These are phyloP conservation scores for Sclerurus mexicanus DNA, from an alignment of 2,113 vertebrate genomes.

Conservation along the genomic window DNA sequence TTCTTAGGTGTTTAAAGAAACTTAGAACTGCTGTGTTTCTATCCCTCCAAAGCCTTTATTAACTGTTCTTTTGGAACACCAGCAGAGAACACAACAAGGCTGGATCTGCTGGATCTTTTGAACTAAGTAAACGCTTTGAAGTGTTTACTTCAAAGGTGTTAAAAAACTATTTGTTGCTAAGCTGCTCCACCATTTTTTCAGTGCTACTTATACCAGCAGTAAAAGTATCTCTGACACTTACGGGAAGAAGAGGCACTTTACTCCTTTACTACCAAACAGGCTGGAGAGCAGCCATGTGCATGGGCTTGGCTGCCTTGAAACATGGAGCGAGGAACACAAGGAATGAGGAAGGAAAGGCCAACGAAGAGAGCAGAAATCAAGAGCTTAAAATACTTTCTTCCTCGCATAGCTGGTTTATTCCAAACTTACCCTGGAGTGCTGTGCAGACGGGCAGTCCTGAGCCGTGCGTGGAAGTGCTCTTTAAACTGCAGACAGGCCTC, in stretches of 20 bases:
- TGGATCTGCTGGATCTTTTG: not conserved
- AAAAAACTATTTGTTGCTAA: not conserved
- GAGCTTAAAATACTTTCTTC: not conserved
- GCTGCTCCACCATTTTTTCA: not conserved
- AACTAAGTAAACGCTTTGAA: not conserved
- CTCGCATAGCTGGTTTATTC: not conserved
- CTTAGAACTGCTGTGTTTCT: not conserved
- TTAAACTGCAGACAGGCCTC: constrained; percentile 83
- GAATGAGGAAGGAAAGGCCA: not conserved
- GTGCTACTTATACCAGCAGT: not conserved
- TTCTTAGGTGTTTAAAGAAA: not conserved
- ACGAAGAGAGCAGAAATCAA: not conserved
- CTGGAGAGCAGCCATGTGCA: not conserved
- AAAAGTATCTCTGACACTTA: not conserved
- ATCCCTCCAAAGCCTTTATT: not conserved
- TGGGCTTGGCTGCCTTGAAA: not conserved
- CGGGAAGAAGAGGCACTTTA: not conserved
- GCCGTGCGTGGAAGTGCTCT: constrained; percentile 78
- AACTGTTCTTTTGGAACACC: not conserved
- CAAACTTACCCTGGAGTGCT: constrained; percentile 76
- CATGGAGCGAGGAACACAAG: not conserved
- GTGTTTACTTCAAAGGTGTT: not conserved
- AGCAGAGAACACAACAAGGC: not conserved
- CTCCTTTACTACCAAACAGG: not conserved
- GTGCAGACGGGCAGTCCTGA: constrained; percentile 73